Percentiles rank a stretch among this genome's conserved stretches.
Evolutionary conservation across 2,888 invertebrate species (phyloP).

Genomic region (Caenorhabditis sp.): DNA sequence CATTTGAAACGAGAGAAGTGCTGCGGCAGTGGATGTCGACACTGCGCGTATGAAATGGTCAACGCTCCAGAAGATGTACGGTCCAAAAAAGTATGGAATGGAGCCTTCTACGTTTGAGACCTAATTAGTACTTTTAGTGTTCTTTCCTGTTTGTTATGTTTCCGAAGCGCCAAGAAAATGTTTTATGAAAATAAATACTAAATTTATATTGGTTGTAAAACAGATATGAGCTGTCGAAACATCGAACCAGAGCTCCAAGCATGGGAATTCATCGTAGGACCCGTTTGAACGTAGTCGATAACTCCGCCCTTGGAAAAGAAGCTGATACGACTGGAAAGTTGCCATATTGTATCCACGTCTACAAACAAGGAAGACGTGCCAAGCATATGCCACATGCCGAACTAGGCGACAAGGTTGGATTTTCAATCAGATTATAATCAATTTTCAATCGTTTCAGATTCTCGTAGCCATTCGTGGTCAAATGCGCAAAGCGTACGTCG

Average conservation of each 20-base stretch:
- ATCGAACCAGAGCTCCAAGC: conserved; percentile 79
- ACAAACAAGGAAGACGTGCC: conserved; percentile 87
- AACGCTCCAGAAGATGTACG: conserved; percentile 75
- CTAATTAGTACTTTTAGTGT: conserved; percentile 2
- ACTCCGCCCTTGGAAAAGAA: conserved; percentile 94
- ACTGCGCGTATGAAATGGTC: conserved; percentile 81
- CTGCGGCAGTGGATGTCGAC: conserved; percentile 82
- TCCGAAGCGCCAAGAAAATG: conserved; percentile 2
- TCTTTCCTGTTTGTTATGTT: too few relatives aligned
- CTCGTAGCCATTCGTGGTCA: conserved; percentile 82
- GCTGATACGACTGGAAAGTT: conserved; percentile 89
- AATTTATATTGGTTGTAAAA: conserved; percentile 46
- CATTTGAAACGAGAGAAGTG: conserved; percentile 79
- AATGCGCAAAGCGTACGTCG: conserved; percentile 81
- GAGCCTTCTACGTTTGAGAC: conserved; percentile 79
- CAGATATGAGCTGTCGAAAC: conserved; percentile 81
- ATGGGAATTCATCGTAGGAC: conserved; percentile 81
- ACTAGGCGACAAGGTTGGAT: conserved; percentile 81
- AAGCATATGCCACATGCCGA: conserved; percentile 82
- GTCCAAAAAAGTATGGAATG: conserved; percentile 78
- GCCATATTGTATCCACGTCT: conserved; percentile 94
- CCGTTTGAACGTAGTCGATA: conserved; percentile 89
- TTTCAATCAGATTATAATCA: neutral
- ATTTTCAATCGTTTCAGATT: conserved; percentile 70
- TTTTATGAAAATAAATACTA: neutral